These are phyloP conservation scores for Microtus ochrogaster DNA, from an alignment of 2,113 vertebrate species.

Conservation along the genomic window DNA sequence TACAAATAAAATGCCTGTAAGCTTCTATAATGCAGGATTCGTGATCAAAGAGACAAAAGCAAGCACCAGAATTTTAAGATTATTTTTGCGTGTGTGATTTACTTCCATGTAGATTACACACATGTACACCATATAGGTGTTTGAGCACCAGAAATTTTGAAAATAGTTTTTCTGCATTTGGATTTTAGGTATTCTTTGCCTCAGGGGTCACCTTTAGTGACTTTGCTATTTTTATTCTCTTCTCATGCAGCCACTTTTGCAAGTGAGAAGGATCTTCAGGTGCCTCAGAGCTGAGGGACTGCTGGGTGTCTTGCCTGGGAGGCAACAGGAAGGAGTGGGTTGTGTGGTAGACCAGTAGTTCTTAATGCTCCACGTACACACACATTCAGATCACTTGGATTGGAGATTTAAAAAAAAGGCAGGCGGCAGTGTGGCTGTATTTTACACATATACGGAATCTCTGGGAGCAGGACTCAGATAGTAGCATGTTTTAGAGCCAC, in stretches of 20 bases:
- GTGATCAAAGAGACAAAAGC: not conserved
- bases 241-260: conserved; percentile 12
- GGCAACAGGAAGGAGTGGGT: not conserved
- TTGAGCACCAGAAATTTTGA: not conserved
- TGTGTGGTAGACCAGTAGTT: not conserved
- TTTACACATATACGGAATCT: not conserved
- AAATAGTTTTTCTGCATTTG: not conserved
- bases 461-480: not conserved
- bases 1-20: not conserved
- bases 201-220: not conserved
- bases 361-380: not conserved
- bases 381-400: not conserved
- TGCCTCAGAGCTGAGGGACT: not conserved
- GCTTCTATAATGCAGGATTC: not conserved
- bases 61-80: not conserved
- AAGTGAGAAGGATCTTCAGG: not conserved
- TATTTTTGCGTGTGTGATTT: not conserved
- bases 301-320: not conserved
- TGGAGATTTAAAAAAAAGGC: too few species aligned
- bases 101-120: not conserved
- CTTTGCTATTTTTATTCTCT: not conserved
- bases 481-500: not conserved
- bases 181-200: not conserved
- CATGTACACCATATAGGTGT: too few species aligned
- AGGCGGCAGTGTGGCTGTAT: too few species aligned